Percentiles rank a stretch among this genome's conserved stretches.
phyloP scores from a whole-genome alignment of 2,888 invertebrate species.

The Gastracanthus pulcherrimus region DNA sequence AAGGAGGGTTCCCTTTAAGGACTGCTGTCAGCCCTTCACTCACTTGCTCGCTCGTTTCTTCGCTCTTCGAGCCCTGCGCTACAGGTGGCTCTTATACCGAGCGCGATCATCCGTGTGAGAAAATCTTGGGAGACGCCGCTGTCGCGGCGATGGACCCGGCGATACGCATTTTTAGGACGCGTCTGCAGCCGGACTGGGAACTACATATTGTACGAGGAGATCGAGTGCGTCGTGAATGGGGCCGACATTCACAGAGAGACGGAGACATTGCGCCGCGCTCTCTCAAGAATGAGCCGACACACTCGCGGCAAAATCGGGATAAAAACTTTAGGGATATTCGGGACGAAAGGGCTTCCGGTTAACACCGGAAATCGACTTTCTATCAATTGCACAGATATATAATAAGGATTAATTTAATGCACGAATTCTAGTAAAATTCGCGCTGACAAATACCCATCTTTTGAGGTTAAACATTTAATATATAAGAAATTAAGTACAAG shows the following conservation, averaged over 20 bases:
- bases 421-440: no score
- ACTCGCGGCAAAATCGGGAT: conserved; percentile 59
- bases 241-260: conserved; percentile 21
- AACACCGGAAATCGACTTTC: conserved; percentile 60
- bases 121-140: conserved; percentile 58
- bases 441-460: no score
- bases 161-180: conserved; percentile 45
- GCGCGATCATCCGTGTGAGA: conserved; percentile 68
- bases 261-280: no score
- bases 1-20: conserved; percentile 49
- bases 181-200: no score
- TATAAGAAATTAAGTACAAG: no score
- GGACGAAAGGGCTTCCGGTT: conserved; percentile 53
- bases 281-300: no score
- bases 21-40: conserved; percentile 3
- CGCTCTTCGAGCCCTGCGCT: conserved; percentile 59
- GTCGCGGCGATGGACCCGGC: conserved; percentile 38
- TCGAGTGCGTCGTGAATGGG: not conserved
- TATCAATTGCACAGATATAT: no score
- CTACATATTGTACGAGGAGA: no score
- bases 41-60: not conserved
- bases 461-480: no score
- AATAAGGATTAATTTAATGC: no score
- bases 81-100: conserved; percentile 63
- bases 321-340: conserved; percentile 46